Evolutionary conservation across 2,797 vertebrate genomes (phyloP).

Genomic region (Mionectes olivaceus): DNA sequence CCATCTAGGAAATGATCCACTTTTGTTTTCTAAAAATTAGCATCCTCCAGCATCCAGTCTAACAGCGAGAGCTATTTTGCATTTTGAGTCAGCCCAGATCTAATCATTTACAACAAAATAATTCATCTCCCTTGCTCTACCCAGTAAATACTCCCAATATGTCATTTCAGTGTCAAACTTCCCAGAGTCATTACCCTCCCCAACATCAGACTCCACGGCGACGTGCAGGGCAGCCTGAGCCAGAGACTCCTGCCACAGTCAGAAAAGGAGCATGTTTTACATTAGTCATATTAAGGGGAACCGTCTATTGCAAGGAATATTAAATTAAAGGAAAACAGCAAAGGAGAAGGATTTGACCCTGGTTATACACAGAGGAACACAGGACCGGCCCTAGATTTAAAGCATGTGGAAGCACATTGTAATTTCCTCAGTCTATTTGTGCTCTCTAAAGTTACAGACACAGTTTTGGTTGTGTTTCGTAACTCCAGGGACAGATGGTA

Average conservation of each 20-base stretch:
- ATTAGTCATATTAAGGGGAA: conserved; percentile 49
- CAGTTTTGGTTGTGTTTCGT: not conserved
- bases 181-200: conserved; percentile 14
- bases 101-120: not conserved
- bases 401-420: conserved; percentile 2
- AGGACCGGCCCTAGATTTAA: not conserved
- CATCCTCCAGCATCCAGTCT: not conserved
- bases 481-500: not conserved
- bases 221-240: conserved; percentile 48
- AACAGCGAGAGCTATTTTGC: not conserved
- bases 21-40: conserved; percentile 36
- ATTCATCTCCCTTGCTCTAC: not conserved
- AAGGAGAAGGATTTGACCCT: not conserved
- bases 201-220: conserved; percentile 47
- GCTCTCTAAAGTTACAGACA: not conserved
- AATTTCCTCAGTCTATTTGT: not conserved
- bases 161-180: conserved; percentile 27
- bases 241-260: conserved; percentile 55
- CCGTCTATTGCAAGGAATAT: conserved; percentile 17
- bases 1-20: conserved; percentile 15
- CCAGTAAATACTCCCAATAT: not conserved
- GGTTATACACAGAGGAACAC: not conserved
- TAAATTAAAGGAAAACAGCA: conserved; percentile 39
- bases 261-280: conserved; percentile 38
- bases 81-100: not conserved